Percentiles rank a stretch among this genome's conserved stretches.
These are phyloP conservation scores for Halcyon senegalensis DNA, from an alignment of 2,113 vertebrate species.

Conservation along the genomic window DNA sequence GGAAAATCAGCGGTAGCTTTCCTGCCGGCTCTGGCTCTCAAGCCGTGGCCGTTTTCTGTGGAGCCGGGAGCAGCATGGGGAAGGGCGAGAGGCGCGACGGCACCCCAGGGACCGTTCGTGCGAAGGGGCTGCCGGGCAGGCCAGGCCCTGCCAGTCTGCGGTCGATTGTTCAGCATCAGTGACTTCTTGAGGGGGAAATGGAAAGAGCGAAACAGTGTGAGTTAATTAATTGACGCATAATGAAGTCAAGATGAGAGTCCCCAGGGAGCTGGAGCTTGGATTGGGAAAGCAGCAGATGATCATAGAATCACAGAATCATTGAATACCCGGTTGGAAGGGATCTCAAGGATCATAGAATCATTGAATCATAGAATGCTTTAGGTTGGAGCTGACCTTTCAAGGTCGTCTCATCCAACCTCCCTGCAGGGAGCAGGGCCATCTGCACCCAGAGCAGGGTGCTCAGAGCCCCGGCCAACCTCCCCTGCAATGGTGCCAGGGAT, in stretches of 20 bases:
- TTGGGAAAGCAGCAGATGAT: slow-evolving; percentile 26
- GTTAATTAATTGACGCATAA: slow-evolving; percentile 53
- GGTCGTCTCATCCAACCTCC: neutral
- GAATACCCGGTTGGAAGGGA: neutral
- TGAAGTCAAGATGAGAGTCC: slow-evolving; percentile 52
- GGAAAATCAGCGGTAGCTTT: neutral
- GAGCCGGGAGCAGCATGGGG: rapidly evolving
- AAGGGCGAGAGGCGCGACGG: neutral
- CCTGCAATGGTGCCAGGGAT: too few relatives aligned
- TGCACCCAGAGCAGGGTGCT: neutral
- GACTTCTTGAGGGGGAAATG: slow-evolving; percentile 25
- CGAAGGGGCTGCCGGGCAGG: neutral
- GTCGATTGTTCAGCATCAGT: slow-evolving; percentile 35
- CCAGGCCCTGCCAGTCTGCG: neutral
- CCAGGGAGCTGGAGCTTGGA: neutral
- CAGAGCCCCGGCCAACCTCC: too few relatives aligned
- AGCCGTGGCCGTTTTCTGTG: rapidly evolving
- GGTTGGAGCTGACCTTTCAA: neutral
- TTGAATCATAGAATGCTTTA: neutral
- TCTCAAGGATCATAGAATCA: neutral
- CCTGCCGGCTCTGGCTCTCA: neutral
- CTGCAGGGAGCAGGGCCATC: neutral
- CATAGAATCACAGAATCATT: neutral
- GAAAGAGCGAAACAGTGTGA: neutral
- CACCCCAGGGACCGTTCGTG: neutral